These are phyloP conservation scores for Momotus momota DNA, from an alignment of 2,797 vertebrate species.

Conservation along the genomic window DNA sequence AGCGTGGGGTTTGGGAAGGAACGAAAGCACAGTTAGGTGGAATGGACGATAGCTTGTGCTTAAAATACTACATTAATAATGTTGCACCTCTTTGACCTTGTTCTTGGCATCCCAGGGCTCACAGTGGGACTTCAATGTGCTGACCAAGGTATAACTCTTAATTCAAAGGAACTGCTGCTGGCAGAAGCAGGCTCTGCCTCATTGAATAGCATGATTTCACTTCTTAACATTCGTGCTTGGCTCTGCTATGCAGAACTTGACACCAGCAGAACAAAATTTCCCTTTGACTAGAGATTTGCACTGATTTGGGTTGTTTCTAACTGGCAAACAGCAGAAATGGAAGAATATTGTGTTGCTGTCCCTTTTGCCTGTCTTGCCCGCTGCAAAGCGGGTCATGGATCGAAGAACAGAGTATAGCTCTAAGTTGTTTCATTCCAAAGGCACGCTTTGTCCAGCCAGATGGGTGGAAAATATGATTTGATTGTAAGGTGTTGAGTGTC, in stretches of 20 bases:
- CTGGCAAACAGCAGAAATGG: neutral
- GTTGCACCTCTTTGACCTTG: conserved; percentile 20
- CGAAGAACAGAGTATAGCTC: neutral
- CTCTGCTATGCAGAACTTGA: neutral
- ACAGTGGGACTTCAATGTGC: neutral
- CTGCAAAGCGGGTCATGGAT: neutral
- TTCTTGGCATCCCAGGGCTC: neutral
- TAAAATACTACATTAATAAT: conserved; percentile 43
- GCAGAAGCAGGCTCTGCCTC: conserved; percentile 42
- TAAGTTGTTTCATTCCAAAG: neutral
- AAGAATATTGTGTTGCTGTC: neutral
- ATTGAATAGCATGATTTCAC: conserved; percentile 34
- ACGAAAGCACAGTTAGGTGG: neutral
- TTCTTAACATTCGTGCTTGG: neutral
- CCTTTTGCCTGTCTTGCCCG: neutral
- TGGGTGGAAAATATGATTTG: neutral
- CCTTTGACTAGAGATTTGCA: neutral
- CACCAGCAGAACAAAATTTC: neutral
- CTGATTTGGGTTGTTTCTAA: neutral
- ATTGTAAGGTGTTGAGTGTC: neutral
- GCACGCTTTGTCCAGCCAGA: fast-evolving
- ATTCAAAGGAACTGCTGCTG: conserved; percentile 31
- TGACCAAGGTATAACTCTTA: conserved; percentile 48
- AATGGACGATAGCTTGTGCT: neutral
- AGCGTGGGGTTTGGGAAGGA: neutral